A percentile compares a stretch with the other conserved stretches of the same genome.
Conservation (phyloP, 1,140 invertebrate genomes). For the Aricia agestis region DNA sequence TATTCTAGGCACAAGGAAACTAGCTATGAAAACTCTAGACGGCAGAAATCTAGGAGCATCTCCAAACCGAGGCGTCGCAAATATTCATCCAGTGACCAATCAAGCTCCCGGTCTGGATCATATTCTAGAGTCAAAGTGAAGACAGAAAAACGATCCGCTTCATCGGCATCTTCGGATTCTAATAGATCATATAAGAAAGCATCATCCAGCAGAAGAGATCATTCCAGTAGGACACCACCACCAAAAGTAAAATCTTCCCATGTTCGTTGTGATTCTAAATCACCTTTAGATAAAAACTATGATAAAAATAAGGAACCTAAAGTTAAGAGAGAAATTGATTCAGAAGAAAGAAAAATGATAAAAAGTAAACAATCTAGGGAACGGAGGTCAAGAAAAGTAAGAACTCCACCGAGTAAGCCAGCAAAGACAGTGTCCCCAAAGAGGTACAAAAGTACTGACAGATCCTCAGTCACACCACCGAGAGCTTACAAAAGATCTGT, state of each 20-base stretch:
- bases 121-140: slow-evolving; percentile 43
- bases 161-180: slow-evolving; percentile 30
- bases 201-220: slow-evolving; percentile 33
- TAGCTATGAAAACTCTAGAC: slow-evolving; percentile 45
- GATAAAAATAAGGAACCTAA: slow-evolving; percentile 38
- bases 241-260: slow-evolving; percentile 42
- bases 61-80: slow-evolving; percentile 39
- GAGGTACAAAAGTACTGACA: slow-evolving; percentile 40
- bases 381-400: slow-evolving; percentile 35
- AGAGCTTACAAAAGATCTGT: slow-evolving; percentile 38
- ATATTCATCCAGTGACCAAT: slow-evolving; percentile 53
- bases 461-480: slow-evolving; percentile 47
- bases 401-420: slow-evolving; percentile 41
- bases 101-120: slow-evolving; percentile 53
- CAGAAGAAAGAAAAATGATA: slow-evolving; percentile 22
- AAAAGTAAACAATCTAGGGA: slow-evolving; percentile 41
- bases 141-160: slow-evolving; percentile 45
- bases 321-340: slow-evolving; percentile 28
- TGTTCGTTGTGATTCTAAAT: slow-evolving; percentile 37
- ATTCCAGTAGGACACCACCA: slow-evolving; percentile 44
- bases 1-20: slow-evolving; percentile 53
- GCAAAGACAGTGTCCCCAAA: slow-evolving; percentile 35
- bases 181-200: slow-evolving; percentile 50
- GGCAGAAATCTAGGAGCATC: slow-evolving; percentile 43
- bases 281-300: slow-evolving; percentile 29